Evolutionary conservation across 2,113 vertebrate species (phyloP), one percentile per base, ranked within the genome.

Genomic region (Callipepla californica): DNA sequence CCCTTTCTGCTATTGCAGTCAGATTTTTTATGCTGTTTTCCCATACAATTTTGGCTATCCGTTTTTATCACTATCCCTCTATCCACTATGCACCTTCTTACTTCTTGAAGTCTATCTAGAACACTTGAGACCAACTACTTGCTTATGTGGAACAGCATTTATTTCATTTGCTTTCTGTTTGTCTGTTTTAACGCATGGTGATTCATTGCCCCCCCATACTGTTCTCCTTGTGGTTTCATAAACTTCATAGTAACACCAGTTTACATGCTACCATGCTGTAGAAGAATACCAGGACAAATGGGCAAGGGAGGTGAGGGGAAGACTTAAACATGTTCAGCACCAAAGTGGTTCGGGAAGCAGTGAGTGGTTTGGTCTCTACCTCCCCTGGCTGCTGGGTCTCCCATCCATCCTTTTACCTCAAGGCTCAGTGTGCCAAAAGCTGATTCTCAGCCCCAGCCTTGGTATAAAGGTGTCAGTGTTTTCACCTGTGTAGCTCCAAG

Each of bases 311-410:
- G 19, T 81, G 76, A 87, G 32, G n/a, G 70, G 36, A 87, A 87
- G 59, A n/a, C n/a, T 92, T 87, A 82, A 95, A 69, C 11, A 19
- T 21, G 25, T 65, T 79, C 14, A 75, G 47, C 55, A 51, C 61
- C 72, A 88, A 90, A 84, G 76, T 77, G 38, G 74, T 57, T 57
- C 30, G 91, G 67, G 69, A 93, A 94, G 88, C 63, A 17, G 45
- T 48, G 48, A 28, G 25, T 90, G 65, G 30, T 76, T 85, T 90
- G 59, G 62, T 67, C 17, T 67, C 50, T 55, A 32, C 30, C 88
- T 86, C 68, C 47, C 21, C 30, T 63, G 14, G 5, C 79, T 92
- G 36, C 63, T 70, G 50, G n/a, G 30, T 23, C 62, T 84, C 40
- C 74, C 74, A 12, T 28, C 19, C 13, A 13, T 66, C 23, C 74